phyloP scores from a whole-genome alignment of 1,140 invertebrate genomes.

The Littorina saxatilis region DNA sequence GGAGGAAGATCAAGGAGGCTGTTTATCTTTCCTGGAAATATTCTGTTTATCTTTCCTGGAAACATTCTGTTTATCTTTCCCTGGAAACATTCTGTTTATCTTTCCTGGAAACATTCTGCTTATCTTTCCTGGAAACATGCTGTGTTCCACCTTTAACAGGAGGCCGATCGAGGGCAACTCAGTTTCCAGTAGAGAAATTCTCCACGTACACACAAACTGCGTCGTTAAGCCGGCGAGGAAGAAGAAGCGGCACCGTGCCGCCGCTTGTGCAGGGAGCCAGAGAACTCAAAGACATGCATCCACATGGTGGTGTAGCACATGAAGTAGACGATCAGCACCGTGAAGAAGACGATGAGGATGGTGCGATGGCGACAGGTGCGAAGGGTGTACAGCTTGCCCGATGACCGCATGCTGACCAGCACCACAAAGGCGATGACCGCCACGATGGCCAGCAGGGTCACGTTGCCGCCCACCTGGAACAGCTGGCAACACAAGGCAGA shows the following conservation, averaged over 20 bases:
- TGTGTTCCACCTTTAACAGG: too few relatives aligned
- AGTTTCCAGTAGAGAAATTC: too few relatives aligned
- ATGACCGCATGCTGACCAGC: constrained; percentile 50
- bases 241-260: background rate
- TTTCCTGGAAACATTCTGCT: too few relatives aligned
- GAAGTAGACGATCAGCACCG: constrained; percentile 65
- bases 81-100: too few relatives aligned
- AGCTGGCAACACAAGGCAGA: constrained; percentile 6
- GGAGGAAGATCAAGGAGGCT: too few relatives aligned
- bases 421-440: constrained; percentile 50
- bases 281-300: constrained; percentile 68
- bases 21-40: too few relatives aligned
- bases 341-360: constrained; percentile 65
- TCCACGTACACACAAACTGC: too few relatives aligned
- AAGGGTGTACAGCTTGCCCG: constrained; percentile 51
- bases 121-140: too few relatives aligned
- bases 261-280: constrained; percentile 65
- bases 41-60: too few relatives aligned
- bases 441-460: constrained; percentile 53
- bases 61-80: too few relatives aligned
- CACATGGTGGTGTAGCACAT: constrained; percentile 71
- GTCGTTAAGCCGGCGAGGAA: background rate
- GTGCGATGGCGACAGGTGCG: constrained; percentile 64
- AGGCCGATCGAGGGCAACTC: too few relatives aligned
- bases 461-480: constrained; percentile 47